Base-by-base conservation (phyloP, 2,113 vertebrate genomes). In the Thunnus maccoyii region DNA sequence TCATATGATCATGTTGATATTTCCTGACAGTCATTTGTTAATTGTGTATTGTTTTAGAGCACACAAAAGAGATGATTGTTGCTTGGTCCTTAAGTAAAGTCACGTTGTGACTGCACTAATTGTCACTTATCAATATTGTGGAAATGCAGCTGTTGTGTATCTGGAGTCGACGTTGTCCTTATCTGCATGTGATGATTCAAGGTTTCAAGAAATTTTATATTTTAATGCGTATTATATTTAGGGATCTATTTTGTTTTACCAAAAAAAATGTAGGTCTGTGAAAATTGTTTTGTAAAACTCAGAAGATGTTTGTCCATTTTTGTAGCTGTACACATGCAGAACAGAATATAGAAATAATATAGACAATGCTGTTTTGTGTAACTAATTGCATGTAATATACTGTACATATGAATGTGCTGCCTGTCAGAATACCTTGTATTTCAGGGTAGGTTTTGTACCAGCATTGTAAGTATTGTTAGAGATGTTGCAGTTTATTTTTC, bases 391-490 rank as follows among this genome's bases (percentile, higher is more conserved):
- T 97, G 97, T 96, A 96, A 94, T 93, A 96, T 96, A 96, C 92
- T 96, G 96, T 97, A 96, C 91, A 96, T 96, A 97, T 88, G 47
- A 75, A 86, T 87, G 90, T 96, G 92, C 95, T 89, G 93, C 94
- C 95, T 95, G 94, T 96, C 94, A 94, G 93, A 94, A 73, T 84
- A 96, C 94, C 94, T 96, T 96, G 95, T 95, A 95, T 96, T 96
- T 96, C 94, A 95, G 92, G 95, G 93, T 96, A 95, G 95, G 94
- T 96, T 97, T 97, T 97, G 94, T 97, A 96, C 96, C 95, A 95
- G 95, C 92, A 94, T 96, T 96, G 92, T 97, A 96, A 96, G 94
- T 95, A 96, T 95, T 81, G 91, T 90, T 93, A 89, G 86, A 85
- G 93, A 92, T 88, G 71, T 92, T 85, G 91, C 80, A 48, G 86